Percentiles rank a stretch among this genome's conserved stretches.
Evolutionary conservation across 2,797 vertebrate genomes (phyloP).

Genomic region (Alauda arvensis): DNA sequence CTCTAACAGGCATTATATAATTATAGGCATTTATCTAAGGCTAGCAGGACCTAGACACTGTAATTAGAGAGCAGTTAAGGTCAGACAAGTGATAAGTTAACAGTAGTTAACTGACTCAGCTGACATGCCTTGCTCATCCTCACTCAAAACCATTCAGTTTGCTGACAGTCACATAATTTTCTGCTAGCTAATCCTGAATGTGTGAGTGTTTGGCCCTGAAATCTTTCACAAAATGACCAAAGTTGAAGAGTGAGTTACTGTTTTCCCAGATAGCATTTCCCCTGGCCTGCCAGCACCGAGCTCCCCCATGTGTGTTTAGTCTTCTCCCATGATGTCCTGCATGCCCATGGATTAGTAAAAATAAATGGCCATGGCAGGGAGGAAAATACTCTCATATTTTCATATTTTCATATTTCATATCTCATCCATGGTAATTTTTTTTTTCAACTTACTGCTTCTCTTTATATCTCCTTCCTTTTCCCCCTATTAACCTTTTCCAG

Average conservation of each 20-base stretch:
- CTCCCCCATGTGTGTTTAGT: not conserved
- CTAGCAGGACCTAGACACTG: not conserved
- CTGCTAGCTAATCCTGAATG: not conserved
- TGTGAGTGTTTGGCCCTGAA: not conserved
- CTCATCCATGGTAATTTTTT: slow-evolving; percentile 53
- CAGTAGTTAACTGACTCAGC: not conserved
- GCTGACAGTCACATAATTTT: not conserved
- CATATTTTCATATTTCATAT: too few relatives aligned
- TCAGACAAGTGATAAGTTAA: slow-evolving; percentile 20
- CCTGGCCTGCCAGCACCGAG: fast-evolving
- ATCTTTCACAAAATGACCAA: not conserved
- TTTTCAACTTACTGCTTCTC: slow-evolving; percentile 24
- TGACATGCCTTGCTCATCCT: not conserved
- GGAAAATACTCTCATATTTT: slow-evolving; percentile 52
- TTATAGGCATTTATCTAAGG: not conserved
- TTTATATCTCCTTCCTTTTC: not conserved
- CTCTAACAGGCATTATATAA: not conserved
- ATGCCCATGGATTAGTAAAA: slow-evolving; percentile 20
- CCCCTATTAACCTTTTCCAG: not conserved
- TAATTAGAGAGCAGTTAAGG: not conserved
- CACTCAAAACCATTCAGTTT: not conserved
- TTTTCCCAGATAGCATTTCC: not conserved
- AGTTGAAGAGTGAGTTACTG: not conserved
- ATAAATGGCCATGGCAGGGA: slow-evolving; percentile 40
- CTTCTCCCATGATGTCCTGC: not conserved